Percentiles rank a stretch among this genome's conserved stretches.
These are phyloP conservation scores for Anoura caudifer DNA, from an alignment of 2,113 vertebrate genomes.

Conservation along the genomic window DNA sequence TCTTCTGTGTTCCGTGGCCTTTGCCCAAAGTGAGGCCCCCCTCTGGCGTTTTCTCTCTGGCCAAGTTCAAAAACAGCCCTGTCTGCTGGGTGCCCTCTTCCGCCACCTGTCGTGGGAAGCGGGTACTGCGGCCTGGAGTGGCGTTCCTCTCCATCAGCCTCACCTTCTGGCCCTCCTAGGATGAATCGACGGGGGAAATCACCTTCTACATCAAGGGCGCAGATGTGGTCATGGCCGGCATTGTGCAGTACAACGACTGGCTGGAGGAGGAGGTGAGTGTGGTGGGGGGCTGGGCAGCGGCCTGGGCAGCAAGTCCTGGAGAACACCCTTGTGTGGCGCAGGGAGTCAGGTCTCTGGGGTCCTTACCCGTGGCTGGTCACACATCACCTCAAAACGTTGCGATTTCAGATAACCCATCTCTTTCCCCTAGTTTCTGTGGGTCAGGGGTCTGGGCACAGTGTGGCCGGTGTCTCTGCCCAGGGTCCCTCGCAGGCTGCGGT, in stretches of 20 bases:
- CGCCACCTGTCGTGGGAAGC: accelerated
- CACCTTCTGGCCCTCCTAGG: conserved; percentile 77
- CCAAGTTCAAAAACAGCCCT: background rate
- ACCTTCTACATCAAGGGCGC: conserved; percentile 99
- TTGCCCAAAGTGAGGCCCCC: background rate
- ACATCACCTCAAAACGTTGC: background rate
- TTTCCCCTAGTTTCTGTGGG: background rate
- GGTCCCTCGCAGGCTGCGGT: accelerated
- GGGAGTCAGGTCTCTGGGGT: background rate
- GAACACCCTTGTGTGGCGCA: accelerated
- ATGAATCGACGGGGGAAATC: conserved; percentile 95
- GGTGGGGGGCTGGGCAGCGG: accelerated
- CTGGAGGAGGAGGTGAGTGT: conserved; percentile 93
- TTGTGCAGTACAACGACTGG: conserved; percentile 98
- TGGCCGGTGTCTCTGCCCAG: background rate
- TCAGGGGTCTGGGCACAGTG: background rate
- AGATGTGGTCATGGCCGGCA: conserved; percentile 95
- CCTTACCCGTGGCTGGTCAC: accelerated
- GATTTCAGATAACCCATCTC: accelerated
- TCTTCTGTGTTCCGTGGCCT: conserved; percentile 11
- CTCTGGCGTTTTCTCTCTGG: background rate
- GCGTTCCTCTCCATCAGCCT: background rate
- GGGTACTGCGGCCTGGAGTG: accelerated
- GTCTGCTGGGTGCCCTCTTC: accelerated
- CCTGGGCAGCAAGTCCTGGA: accelerated